Base-by-base conservation (phyloP, 2,797 vertebrate genomes). In the Sebastiscus albofasciatus region DNA sequence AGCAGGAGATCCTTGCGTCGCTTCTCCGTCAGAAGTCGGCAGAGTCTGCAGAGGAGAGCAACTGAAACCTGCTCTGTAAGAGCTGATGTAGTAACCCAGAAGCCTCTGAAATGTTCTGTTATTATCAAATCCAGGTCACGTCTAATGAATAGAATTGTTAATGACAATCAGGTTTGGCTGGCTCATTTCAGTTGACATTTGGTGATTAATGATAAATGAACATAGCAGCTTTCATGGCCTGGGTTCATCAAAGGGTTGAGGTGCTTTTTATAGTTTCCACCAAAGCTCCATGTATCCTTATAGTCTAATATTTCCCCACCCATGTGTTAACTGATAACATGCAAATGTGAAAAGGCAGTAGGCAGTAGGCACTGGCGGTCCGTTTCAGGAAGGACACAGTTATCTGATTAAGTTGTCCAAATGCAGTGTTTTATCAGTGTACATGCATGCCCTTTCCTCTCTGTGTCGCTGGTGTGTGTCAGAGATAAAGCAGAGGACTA, bases 1-100 rank as follows among this genome's bases (percentile, higher is more conserved):
- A 96, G 97, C 90, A 94, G 97, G 58, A 96, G 96, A 59, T 97
- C 97, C 42, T 94, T 97, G 85, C 95, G 91, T 16, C 94, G 92
- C 84, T 95, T 98, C 82, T 97, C 97, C 0, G 77, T 91, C 10
- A 95, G 97, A 82, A 95, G 96, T 75, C 97, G 96, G 16, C 96
- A 96, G 31, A 95, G 96, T 20, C 49, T 96, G 71, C 92, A 96
- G 89, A 97, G 95, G 89, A 95, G 94, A 82, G 91, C 94, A 52
- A 74, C 94, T 16, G 92, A 95, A n/a, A 83, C 94, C 8, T 93
- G 96, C 91, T 91, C 96, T 7, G 92, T 93, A 92, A 94, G 94
- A 88, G n/a, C 55, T 42, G 22, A 54, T 69, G 20, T n/a, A 56
- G 31, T 52, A 68, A 13, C 61, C 20, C 8, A 10, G 13, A 33